Evolutionary conservation across 1,140 invertebrate genomes (phyloP), one percentile per base, ranked within the genome.

Genomic region (Orchestia grillus): DNA sequence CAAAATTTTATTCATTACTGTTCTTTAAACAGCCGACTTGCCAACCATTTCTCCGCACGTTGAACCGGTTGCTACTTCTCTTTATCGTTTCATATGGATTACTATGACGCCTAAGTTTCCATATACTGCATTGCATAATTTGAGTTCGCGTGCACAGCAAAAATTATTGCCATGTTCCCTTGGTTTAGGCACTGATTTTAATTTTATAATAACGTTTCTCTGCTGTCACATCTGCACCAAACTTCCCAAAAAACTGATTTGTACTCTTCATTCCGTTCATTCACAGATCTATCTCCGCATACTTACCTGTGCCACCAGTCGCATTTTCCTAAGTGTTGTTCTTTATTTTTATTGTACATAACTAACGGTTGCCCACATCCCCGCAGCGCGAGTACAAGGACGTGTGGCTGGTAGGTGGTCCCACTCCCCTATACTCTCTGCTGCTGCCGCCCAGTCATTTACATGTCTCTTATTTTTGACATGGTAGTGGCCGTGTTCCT

Each of bases 311-410:
- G 62, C 62, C 3, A 77, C 62, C 11, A 23, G 28, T 36, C 28
- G 11, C 62, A 15, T 77, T 77, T 77, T 36, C 15, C 62, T 36
- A 77, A 3, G 1, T 77, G 28, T 77, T 23, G 3, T 77, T 53
- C 28, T 15, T 23, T 36, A 28, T 77, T 77, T 77, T 77, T 77
- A 53, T 1, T 15, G 62, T 77, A 23, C 62, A 77, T 77, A 15
- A 23, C 62, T 77, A 77, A 77, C 62, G 28, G 62, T 77, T 77
- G 28, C 62, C 62, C 11, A 77, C 88, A 43, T 90, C 43, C 53
- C 96, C 53, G 45, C 96, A 97, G 96, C 96, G 96, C 96, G 96
- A 97, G 96, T 97, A 97, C 96, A 97, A 97, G 96, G 96, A 97
- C 95, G 96, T 97, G 88, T 97, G 96, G 96, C 96, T 97, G 96